Percentiles rank a stretch among this genome's conserved stretches.
Conservation (phyloP, 2,113 vertebrate species). For the Perca fluviatilis region DNA sequence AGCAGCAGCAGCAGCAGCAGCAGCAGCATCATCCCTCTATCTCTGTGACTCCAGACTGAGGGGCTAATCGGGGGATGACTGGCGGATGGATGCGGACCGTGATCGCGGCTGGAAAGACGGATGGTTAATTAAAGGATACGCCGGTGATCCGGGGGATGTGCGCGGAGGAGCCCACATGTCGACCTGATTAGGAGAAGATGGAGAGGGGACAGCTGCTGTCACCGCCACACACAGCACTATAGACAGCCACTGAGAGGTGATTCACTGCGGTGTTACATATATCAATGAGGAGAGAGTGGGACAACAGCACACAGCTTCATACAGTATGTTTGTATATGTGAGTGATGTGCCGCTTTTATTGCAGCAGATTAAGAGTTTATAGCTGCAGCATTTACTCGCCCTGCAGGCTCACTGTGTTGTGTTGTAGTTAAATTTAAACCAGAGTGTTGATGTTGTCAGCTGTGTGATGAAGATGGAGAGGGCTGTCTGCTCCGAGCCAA, state of each 20-base stretch:
- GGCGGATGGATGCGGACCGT: not conserved
- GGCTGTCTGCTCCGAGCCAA: not conserved
- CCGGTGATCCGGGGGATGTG: slow-evolving; percentile 8
- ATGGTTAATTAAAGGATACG: not conserved
- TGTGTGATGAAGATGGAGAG: slow-evolving; percentile 19
- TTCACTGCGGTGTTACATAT: not conserved
- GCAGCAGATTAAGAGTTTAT: not conserved
- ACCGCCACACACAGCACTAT: not conserved
- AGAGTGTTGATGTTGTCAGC: slow-evolving; percentile 12
- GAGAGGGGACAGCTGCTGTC: slow-evolving; percentile 17
- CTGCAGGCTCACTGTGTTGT: not conserved
- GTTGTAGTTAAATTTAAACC: not conserved
- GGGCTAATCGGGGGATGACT: not conserved
- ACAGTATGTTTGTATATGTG: too few species aligned
- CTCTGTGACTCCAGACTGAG: slow-evolving; percentile 34
- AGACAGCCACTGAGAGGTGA: slow-evolving; percentile 42
- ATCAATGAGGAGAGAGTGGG: not conserved
- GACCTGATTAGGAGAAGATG: slow-evolving; percentile 28
- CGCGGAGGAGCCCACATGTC: not conserved
- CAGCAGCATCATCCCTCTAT: slow-evolving; percentile 10
- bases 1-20: slow-evolving; percentile 29
- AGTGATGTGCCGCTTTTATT: not conserved
- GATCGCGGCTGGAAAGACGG: not conserved
- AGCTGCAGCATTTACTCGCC: too few species aligned
- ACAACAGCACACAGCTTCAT: not conserved